Conservation (phyloP, 2,888 invertebrate genomes). For the Tuberolachnus salignus region DNA sequence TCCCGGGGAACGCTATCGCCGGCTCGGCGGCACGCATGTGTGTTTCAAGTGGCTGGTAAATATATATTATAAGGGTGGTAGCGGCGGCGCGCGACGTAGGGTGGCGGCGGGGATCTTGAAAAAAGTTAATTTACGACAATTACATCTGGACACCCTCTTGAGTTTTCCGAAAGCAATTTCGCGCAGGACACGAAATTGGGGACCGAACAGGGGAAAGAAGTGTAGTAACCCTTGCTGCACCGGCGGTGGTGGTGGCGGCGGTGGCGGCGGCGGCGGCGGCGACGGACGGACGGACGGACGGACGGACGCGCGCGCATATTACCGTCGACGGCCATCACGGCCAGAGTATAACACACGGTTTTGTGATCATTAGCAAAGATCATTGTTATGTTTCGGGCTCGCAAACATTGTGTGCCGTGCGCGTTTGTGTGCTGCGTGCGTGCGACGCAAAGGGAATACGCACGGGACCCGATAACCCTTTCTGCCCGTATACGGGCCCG, state of each 20-base stretch:
- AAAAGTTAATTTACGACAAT: slow-evolving; percentile 55
- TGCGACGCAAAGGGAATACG: slow-evolving; percentile 50
- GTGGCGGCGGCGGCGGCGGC: neutral
- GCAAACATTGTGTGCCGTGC: slow-evolving; percentile 39
- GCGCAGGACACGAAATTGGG: slow-evolving; percentile 54
- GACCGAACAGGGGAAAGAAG: slow-evolving; percentile 33
- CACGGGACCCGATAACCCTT: slow-evolving; percentile 46
- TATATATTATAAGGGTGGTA: slow-evolving; percentile 16
- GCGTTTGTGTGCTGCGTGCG: slow-evolving; percentile 31
- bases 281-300: neutral
- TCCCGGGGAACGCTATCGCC: neutral
- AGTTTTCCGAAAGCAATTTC: slow-evolving; percentile 55
- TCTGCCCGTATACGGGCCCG: neutral
- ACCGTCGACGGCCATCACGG: slow-evolving; percentile 13
- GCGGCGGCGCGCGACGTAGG: slow-evolving; percentile 4
- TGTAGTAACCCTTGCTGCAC: slow-evolving; percentile 48
- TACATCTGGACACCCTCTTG: slow-evolving; percentile 55
- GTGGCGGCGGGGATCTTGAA: slow-evolving; percentile 36
- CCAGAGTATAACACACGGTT: slow-evolving; percentile 39
- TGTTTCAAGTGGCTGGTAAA: slow-evolving; percentile 42
- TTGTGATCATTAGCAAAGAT: slow-evolving; percentile 55
- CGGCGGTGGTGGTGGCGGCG: neutral
- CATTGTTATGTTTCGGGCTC: slow-evolving; percentile 51
- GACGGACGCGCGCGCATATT: neutral
- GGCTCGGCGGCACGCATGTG: slow-evolving; percentile 10